Conservation (phyloP, 2,113 vertebrate species). For the Rhizomys pruinosus region DNA sequence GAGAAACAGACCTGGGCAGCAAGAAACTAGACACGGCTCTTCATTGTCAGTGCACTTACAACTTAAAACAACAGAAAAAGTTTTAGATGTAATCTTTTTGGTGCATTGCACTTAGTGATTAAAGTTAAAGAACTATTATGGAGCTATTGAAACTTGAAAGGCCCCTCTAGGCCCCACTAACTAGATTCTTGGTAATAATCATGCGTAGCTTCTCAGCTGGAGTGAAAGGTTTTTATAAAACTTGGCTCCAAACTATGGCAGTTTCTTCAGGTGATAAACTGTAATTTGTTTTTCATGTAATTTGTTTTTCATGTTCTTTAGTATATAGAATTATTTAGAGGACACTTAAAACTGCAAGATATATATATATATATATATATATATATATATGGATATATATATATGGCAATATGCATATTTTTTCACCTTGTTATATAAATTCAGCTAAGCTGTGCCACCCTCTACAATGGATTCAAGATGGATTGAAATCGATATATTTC, state of each 20-base stretch:
- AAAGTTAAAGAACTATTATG: slow-evolving; percentile 19
- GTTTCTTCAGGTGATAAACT: slow-evolving; percentile 43
- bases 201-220: slow-evolving; percentile 30
- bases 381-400: too few relatives aligned
- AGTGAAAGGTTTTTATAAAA: slow-evolving; percentile 39
- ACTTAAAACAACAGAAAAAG: neutral
- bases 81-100: slow-evolving; percentile 33
- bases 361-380: neutral
- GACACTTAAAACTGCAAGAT: slow-evolving; percentile 48
- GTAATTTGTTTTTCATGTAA: neutral
- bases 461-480: slow-evolving; percentile 24
- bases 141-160: slow-evolving; percentile 63
- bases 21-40: slow-evolving; percentile 8
- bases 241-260: slow-evolving; percentile 6
- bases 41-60: neutral
- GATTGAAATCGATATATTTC: neutral
- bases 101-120: slow-evolving; percentile 25
- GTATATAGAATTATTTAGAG: neutral
- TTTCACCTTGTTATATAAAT: neutral
- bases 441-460: slow-evolving; percentile 15
- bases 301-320: slow-evolving; percentile 6
- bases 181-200: slow-evolving; percentile 45
- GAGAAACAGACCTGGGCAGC: neutral
- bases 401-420: too few relatives aligned
- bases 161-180: neutral